A percentile compares a stretch with the other conserved stretches of the same genome.
phyloP scores from a whole-genome alignment of 2,888 invertebrate genomes.

The Coelogynopora nodosa region DNA sequence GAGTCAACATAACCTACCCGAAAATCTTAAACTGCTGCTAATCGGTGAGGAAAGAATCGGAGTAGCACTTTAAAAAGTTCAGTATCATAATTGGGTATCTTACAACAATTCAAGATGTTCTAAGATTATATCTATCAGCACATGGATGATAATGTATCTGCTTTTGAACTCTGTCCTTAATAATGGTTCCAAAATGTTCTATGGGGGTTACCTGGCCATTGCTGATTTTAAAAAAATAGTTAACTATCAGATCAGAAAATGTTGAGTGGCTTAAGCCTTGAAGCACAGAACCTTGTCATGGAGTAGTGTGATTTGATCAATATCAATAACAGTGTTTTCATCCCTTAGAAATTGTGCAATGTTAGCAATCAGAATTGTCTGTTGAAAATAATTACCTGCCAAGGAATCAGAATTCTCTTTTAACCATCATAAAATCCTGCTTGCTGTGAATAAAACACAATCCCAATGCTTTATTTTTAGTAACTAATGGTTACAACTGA shows the following conservation, averaged over 20 bases:
- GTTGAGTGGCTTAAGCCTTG: not conserved
- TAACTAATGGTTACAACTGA: not conserved
- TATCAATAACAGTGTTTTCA: not conserved
- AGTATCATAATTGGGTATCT: not conserved
- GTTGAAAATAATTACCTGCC: not conserved
- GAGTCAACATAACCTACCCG: not conserved
- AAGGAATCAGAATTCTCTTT: not conserved
- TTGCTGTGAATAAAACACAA: not conserved
- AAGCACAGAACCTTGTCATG: not conserved
- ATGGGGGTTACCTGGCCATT: not conserved
- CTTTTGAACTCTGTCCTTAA: not conserved
- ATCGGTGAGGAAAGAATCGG: not conserved
- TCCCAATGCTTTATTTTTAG: not conserved
- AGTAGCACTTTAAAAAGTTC: not conserved
- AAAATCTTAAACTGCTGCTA: not conserved
- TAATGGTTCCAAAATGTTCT: not conserved
- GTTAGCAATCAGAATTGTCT: not conserved
- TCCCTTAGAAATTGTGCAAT: not conserved
- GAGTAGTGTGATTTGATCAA: not conserved
- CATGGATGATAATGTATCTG: too few species aligned
- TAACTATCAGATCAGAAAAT: not conserved
- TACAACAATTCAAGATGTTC: not conserved
- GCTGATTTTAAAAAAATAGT: not conserved
- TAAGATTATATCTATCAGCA: not conserved
- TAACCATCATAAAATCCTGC: not conserved